Evolutionary conservation across 2,888 invertebrate genomes (phyloP), one percentile per base, ranked within the genome.

Genomic region (Cheilosia impressa): DNA sequence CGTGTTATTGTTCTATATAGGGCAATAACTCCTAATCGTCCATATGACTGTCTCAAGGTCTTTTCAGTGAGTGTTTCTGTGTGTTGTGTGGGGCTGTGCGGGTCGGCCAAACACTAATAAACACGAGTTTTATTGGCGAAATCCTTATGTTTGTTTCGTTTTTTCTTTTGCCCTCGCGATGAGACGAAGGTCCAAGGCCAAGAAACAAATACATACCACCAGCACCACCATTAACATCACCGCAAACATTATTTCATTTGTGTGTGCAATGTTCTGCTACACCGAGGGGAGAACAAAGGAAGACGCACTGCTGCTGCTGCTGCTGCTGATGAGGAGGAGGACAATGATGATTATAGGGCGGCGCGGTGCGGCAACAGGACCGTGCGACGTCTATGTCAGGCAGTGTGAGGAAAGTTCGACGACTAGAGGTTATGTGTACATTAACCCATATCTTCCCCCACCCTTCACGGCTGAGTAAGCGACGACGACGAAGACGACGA

Each of bases 1-100:
- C 24, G 58, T 65, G 57, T 66, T 65, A 66, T 75, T 75, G 73
- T 50, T 57, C 55, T 63, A 75, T 75, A 15, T 76, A 43, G 76
- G 76, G 76, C 68, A 76, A 76, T 76, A 76, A 76, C 76, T 76
- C 68, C 76, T 76, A 76, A 76, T 76, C 58, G 68, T 76, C 76
- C 66, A 76, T 76, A 60, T 76, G 66, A 68, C 58, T 68, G 76
- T 76, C 76, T 76, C 76, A 76, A 76, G 76, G 76, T 76, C 76
- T 76, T 68, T 66, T 57, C 58, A 22, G 47, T 15, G 62, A 34
- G 34, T 10, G 10, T 34, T 34, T 34, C 9, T 41, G 10, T 17
- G 38, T 15, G 13, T 45, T 47, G 19, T 17, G 31, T 50, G 13
- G 15, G 24, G 15, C 34, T 15, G 43, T 45, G 13, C 50, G 17